phyloP scores from a whole-genome alignment of 2,113 vertebrate genomes.

The Fulmarus glacialis region DNA sequence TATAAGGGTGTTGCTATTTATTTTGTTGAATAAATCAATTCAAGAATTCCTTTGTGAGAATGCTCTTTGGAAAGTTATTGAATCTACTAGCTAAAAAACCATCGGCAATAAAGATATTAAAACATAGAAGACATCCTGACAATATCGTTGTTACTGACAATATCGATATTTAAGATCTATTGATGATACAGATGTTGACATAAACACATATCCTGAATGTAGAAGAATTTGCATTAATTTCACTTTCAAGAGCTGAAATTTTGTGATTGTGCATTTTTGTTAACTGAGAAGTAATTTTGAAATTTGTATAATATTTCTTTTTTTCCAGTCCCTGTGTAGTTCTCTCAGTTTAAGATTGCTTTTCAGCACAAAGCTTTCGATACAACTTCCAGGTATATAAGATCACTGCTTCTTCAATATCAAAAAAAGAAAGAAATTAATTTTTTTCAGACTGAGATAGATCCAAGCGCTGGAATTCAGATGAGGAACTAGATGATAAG shows the following conservation, averaged over 20 bases:
- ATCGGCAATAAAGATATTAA: background rate
- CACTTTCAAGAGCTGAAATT: background rate
- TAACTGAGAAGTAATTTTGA: background rate
- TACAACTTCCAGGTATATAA: background rate
- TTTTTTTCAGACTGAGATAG: background rate
- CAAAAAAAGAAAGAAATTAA: background rate
- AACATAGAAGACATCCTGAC: background rate
- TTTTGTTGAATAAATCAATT: background rate
- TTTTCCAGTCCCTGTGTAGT: fast-evolving
- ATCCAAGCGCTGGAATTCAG: background rate
- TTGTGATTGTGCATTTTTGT: background rate
- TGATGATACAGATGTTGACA: background rate
- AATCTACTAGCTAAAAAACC: background rate
- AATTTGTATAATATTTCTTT: background rate
- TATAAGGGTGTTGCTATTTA: background rate
- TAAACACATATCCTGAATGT: background rate
- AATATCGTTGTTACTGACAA: background rate
- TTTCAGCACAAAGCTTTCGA: background rate
- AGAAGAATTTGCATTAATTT: background rate
- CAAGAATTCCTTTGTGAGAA: background rate
- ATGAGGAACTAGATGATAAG: background rate
- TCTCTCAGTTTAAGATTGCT: background rate
- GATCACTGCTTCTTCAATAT: background rate
- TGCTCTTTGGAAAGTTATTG: background rate
- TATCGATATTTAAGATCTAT: background rate